A percentile compares a stretch with the other conserved stretches of the same genome.
Conservation (phyloP, 2,888 invertebrate genomes). For the Pandemis cinnamomeana region DNA sequence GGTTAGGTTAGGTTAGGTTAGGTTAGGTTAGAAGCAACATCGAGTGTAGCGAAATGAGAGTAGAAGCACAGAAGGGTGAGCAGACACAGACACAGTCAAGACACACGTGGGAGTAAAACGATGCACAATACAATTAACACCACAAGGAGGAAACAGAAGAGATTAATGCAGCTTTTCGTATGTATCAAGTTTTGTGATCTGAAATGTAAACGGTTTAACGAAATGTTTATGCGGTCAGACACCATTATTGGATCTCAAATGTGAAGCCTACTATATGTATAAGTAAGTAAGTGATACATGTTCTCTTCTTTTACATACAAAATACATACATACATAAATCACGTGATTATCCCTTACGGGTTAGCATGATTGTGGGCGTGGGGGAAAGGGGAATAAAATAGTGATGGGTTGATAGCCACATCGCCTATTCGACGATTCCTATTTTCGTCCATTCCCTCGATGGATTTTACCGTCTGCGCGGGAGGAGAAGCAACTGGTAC, state of each 20-base stretch:
- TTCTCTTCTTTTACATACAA: too few relatives aligned
- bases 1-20: constrained; percentile 34
- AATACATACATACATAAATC: too few relatives aligned
- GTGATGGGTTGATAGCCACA: too few relatives aligned
- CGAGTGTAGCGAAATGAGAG: constrained; percentile 55
- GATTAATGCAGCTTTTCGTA: constrained; percentile 25
- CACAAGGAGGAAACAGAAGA: constrained; percentile 62
- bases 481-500: too few relatives aligned
- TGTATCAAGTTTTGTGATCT: not conserved
- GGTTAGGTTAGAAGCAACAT: constrained; percentile 58
- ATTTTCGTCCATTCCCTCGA: too few relatives aligned
- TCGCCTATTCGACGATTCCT: too few relatives aligned
- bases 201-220: not conserved
- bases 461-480: too few relatives aligned
- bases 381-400: too few relatives aligned
- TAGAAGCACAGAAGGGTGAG: constrained; percentile 47
- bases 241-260: not conserved
- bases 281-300: too few relatives aligned
- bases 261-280: too few relatives aligned
- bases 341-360: too few relatives aligned
- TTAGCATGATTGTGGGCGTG: too few relatives aligned
- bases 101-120: constrained; percentile 55
- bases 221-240: not conserved
- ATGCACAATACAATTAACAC: constrained; percentile 77
- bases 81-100: constrained; percentile 70